phyloP scores from a whole-genome alignment of 2,888 invertebrate genomes.

The Balanococcus diminutus region DNA sequence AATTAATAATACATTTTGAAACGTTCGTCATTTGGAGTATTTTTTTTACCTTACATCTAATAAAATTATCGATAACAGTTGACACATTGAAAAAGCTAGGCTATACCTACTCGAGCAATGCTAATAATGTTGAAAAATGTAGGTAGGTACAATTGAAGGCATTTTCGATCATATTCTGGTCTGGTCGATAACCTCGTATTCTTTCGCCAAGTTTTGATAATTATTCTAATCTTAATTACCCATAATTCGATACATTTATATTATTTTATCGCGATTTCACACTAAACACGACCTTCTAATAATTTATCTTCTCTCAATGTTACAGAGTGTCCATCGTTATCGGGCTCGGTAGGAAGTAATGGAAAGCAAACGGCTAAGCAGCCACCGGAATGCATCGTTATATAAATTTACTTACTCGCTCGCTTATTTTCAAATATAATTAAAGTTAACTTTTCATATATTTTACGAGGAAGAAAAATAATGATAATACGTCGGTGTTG shows the following conservation, averaged over 20 bases:
- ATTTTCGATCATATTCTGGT: background rate
- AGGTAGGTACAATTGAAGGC: no score
- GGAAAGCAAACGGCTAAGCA: no score
- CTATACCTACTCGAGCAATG: background rate
- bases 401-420: no score
- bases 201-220: background rate
- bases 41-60: background rate
- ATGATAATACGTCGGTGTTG: background rate
- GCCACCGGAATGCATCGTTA: background rate
- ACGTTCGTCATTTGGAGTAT: background rate
- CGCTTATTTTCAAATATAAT: no score
- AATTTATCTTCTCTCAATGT: background rate
- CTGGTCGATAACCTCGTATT: conserved; percentile 39
- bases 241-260: background rate
- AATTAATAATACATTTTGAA: background rate
- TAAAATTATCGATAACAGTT: background rate
- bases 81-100: background rate
- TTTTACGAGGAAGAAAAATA: background rate
- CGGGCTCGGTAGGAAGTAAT: background rate
- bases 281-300: background rate
- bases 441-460: background rate
- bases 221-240: background rate
- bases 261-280: background rate
- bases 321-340: background rate
- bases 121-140: background rate